Percentiles rank a stretch among this genome's conserved stretches.
These are phyloP conservation scores for Pissodes strobi DNA, from an alignment of 1,140 invertebrate genomes.

Conservation along the genomic window DNA sequence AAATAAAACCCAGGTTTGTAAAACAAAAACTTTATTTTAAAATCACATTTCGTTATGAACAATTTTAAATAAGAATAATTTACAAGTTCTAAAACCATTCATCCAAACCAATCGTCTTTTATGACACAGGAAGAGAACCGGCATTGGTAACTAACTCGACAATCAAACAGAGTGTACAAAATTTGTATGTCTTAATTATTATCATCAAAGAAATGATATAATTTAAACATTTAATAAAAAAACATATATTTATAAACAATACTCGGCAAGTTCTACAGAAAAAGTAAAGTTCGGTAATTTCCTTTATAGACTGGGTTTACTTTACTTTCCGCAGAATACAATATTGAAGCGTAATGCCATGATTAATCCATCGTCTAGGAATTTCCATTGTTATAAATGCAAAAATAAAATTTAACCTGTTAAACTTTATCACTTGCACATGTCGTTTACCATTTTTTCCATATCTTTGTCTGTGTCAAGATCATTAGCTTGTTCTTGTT, in stretches of 20 bases:
- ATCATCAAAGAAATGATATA: conserved; percentile 2
- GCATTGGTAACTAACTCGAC: conserved; percentile 28
- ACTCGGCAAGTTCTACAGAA: background rate
- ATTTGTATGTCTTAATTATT: conserved; percentile 2
- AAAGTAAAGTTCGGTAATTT: background rate
- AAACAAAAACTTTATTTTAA: conserved; percentile 38
- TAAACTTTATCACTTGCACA: conserved; percentile 56
- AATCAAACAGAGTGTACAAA: conserved; percentile 25
- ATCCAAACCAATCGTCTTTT: conserved; percentile 14
- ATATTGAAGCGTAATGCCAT: background rate
- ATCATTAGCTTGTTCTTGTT: conserved; percentile 50
- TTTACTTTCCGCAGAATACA: conserved; percentile 6
- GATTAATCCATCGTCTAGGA: background rate
- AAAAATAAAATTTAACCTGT: conserved; percentile 19
- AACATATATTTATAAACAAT: conserved; percentile 10
- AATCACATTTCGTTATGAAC: conserved; percentile 36
- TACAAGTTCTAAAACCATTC: conserved; percentile 14
- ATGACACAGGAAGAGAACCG: conserved; percentile 28
- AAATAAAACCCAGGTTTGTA: conserved; percentile 9
- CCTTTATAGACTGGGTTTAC: background rate
- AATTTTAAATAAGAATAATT: conserved; percentile 33
- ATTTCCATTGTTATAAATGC: conserved; percentile 20
- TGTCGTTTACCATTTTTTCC: conserved; percentile 75
- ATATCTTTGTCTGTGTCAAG: conserved; percentile 70
- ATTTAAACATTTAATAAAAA: conserved; percentile 2